Conservation (phyloP, 1,140 invertebrate genomes). For the Dolichoris vasculosae region DNA sequence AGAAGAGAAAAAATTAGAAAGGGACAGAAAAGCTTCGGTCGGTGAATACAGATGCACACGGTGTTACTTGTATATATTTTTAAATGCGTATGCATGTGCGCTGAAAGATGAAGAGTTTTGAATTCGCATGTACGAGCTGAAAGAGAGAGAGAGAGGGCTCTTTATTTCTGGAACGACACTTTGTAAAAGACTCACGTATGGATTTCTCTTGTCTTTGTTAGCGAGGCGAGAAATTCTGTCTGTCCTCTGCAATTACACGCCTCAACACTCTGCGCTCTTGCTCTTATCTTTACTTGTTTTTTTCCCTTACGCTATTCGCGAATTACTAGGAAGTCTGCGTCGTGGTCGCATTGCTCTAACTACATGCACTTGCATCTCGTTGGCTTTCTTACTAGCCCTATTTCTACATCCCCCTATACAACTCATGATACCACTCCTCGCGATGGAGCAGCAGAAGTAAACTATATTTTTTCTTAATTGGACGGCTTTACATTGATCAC, state of each 20-base stretch:
- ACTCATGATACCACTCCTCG: no score
- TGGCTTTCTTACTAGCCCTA: not conserved
- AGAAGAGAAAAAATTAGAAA: not conserved
- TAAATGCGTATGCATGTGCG: constrained; percentile 20
- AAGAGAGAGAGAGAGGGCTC: constrained; percentile 48
- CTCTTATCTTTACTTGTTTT: not conserved
- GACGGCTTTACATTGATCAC: no score
- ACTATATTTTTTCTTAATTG: no score
- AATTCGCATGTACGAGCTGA: constrained; percentile 19
- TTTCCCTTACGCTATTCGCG: not conserved
- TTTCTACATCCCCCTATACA: no score
- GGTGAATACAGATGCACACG: not conserved
- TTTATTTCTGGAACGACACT: constrained; percentile 64
- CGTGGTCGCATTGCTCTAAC: no score
- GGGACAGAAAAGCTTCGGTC: constrained; percentile 13
- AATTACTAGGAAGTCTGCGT: not conserved
- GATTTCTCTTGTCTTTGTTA: constrained; percentile 72
- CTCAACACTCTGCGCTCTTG: constrained; percentile 36
- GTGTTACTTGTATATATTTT: constrained; percentile 4
- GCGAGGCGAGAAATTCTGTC: constrained; percentile 72
- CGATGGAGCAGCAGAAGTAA: not conserved
- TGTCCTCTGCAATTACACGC: constrained; percentile 69
- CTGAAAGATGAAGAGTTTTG: constrained; percentile 12
- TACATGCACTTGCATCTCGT: not conserved
- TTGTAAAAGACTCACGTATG: constrained; percentile 66